Base-by-base conservation (phyloP, 2,113 vertebrate genomes). In the Serinus canaria region DNA sequence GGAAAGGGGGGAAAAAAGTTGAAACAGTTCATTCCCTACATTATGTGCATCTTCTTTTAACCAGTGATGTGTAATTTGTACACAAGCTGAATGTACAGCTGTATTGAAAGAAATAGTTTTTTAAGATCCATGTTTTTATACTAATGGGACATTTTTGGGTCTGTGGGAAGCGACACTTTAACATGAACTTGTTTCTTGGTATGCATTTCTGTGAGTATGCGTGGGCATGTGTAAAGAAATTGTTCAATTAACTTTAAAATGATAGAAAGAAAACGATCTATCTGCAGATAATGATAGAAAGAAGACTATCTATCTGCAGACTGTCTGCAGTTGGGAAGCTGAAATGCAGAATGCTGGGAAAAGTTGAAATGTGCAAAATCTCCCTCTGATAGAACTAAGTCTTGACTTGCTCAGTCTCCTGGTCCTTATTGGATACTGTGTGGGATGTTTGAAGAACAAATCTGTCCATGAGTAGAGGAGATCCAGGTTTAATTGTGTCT, bases 11-110 rank as follows among this genome's bases (percentile, higher is more conserved):
- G 92, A 95, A 93, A 77, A 95, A 85, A 76, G 27, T 94, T 87
- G 73, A 97, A 98, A 97, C 70, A 87, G 93, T 97, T 96, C 74
- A 89, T 96, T 97, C 97, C 88, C 96, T 97, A 95, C 82, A 97
- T 97, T 97, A 90, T 79, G 44, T 90, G 87, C 92, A 94, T 95
- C 44, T 93, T 91, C 24, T 94, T 94, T 73, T 62, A 94, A 95
- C 41, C 20, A 79, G 44, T 81, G 66, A 85, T 33, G 23, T 91
- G 44, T 67, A 95, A 94, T 58, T 86, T 80, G 59, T 96, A 89
- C 56, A 95, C 39, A 89, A 82, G 14, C 14, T 75, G 64, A 56
- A 64, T 28, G 18, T 43, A 43, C 6, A 74, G 2, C 4, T 77
- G 55, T 74, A 39, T 37, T 73, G 47, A 91, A 93, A 77, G 30